Conservation (phyloP, 2,888 invertebrate genomes). For the Marasmarcha lunaedactyla region DNA sequence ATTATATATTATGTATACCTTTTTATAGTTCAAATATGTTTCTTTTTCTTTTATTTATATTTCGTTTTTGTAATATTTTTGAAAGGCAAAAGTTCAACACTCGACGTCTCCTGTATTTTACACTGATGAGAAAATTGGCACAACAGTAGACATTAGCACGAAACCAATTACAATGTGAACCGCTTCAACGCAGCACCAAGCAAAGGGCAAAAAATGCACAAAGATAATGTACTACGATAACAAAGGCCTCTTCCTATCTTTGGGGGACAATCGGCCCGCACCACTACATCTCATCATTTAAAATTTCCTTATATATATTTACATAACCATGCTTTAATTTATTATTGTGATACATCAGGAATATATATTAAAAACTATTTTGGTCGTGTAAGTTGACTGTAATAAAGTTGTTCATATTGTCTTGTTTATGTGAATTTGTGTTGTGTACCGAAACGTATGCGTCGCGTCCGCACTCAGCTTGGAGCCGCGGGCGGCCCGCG, state of each 20-base stretch:
- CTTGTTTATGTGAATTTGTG: conserved; percentile 70
- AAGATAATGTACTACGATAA: not conserved
- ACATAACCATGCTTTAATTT: conserved; percentile 46
- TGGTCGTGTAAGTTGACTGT: conserved; percentile 63
- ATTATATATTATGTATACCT: no score
- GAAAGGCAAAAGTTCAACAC: conserved; percentile 15
- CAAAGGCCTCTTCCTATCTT: not conserved
- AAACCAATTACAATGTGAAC: conserved; percentile 22
- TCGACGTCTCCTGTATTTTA: conserved; percentile 25
- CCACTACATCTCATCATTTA: conserved; percentile 7
- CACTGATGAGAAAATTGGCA: conserved; percentile 34
- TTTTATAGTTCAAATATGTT: no score
- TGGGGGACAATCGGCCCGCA: conserved; percentile 13
- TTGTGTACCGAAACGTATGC: conserved; percentile 51
- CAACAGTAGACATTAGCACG: conserved; percentile 31
- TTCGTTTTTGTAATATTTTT: conserved; percentile 18
- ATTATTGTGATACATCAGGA: conserved; percentile 26
- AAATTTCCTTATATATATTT: conserved; percentile 6
- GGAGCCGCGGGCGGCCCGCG: conserved; percentile 48
- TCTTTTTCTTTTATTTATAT: conserved; percentile 13
- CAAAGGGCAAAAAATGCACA: not conserved
- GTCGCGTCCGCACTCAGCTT: conserved; percentile 63
- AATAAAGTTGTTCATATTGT: conserved; percentile 50
- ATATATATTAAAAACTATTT: conserved; percentile 58
- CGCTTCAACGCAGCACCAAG: conserved; percentile 20